phyloP scores from a whole-genome alignment of 2,113 vertebrate species.

The Syngnathus scovelli region DNA sequence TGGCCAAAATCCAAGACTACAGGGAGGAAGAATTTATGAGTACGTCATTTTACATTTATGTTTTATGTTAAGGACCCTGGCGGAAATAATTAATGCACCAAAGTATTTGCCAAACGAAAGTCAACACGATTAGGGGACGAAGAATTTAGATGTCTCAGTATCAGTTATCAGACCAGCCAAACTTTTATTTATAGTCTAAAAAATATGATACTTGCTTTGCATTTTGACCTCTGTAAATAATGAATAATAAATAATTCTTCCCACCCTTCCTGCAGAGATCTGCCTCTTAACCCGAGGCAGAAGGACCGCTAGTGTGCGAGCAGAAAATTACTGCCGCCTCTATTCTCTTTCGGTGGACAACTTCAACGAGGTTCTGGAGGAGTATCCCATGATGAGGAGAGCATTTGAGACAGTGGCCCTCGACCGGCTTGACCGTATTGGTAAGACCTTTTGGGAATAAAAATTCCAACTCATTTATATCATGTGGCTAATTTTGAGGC shows the following conservation, averaged over 20 bases:
- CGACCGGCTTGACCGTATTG: slow-evolving; percentile 91
- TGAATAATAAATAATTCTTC: neutral
- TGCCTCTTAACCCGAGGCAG: slow-evolving; percentile 91
- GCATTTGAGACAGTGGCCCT: slow-evolving; percentile 94
- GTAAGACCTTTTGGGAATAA: slow-evolving; percentile 64
- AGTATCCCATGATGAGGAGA: slow-evolving; percentile 95
- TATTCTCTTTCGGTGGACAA: slow-evolving; percentile 95
- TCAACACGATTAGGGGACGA: too few species aligned
- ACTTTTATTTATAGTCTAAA: too few species aligned
- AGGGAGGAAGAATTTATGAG: too few species aligned
- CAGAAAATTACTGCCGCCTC: slow-evolving; percentile 93
- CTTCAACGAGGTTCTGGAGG: slow-evolving; percentile 96
- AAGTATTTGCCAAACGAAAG: too few species aligned
- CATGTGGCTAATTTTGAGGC: neutral
- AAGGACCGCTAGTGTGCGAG: slow-evolving; percentile 89
- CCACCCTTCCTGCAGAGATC: slow-evolving; percentile 76
- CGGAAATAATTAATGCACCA: too few species aligned
- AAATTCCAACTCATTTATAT: neutral
- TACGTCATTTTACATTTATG: too few species aligned
- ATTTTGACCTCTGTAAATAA: neutral
- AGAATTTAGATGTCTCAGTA: too few species aligned
- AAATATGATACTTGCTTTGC: too few species aligned
- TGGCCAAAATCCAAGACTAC: too few species aligned
- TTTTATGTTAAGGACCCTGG: too few species aligned
- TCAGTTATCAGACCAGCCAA: too few species aligned